phyloP scores from a whole-genome alignment of 2,797 vertebrate genomes.

The Cryptoprocta ferox region DNA sequence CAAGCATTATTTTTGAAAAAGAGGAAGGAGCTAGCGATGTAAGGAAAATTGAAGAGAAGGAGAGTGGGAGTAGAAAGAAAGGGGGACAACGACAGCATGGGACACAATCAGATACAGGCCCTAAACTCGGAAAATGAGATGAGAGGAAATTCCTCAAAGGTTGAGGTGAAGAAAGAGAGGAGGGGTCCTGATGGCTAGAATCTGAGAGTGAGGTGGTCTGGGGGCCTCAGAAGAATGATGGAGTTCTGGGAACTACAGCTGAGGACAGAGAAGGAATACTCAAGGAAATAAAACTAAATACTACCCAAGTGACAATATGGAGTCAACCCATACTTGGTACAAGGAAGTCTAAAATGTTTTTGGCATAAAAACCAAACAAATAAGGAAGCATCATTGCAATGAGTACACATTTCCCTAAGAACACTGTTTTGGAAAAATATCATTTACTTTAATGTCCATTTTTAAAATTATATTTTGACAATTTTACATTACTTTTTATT shows the following conservation, averaged over 20 bases:
- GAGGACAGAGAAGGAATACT: background rate
- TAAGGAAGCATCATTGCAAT: background rate
- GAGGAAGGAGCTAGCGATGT: background rate
- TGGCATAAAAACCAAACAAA: background rate
- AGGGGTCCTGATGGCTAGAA: background rate
- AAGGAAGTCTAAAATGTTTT: background rate
- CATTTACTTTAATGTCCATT: background rate
- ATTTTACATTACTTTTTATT: background rate
- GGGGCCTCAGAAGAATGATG: background rate
- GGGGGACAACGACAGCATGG: background rate
- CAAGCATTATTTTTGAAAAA: background rate
- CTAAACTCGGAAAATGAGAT: background rate
- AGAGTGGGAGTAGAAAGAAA: background rate
- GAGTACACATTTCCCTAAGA: background rate
- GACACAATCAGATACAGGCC: background rate
- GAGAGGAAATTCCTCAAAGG: background rate
- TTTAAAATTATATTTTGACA: background rate
- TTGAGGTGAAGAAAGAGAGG: background rate
- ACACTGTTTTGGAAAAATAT: background rate
- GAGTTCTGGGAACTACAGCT: background rate
- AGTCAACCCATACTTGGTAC: background rate
- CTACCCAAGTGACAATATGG: background rate
- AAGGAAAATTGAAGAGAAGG: background rate
- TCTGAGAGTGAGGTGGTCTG: background rate
- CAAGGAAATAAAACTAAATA: background rate